Percentiles rank a stretch among this genome's conserved stretches.
These are phyloP conservation scores for Leptobrachium ailaonicum DNA, from an alignment of 2,113 vertebrate species.

Conservation along the genomic window DNA sequence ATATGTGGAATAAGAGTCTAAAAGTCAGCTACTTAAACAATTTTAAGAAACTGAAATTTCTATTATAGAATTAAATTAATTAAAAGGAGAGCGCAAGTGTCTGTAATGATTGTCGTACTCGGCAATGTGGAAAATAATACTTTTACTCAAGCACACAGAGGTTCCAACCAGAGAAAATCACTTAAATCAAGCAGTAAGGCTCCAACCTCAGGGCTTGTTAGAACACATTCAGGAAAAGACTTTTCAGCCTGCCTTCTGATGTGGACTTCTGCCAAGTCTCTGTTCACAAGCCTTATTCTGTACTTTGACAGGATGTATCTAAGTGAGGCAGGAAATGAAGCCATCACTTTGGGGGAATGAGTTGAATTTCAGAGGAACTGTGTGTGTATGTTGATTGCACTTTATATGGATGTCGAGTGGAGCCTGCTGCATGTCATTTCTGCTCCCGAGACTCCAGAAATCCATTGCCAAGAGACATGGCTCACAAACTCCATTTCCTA, in stretches of 20 bases:
- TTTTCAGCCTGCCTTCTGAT: conserved; percentile 25
- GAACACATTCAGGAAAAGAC: conserved; percentile 18
- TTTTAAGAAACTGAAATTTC: too few relatives aligned
- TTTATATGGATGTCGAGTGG: conserved; percentile 11
- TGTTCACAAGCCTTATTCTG: conserved; percentile 38
- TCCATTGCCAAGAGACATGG: conserved; percentile 23
- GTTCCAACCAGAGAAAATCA: background rate
- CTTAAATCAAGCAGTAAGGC: background rate
- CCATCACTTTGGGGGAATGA: conserved; percentile 45
- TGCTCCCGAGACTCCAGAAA: conserved; percentile 3
- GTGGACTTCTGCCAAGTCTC: conserved; percentile 35
- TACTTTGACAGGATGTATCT: conserved; percentile 47
- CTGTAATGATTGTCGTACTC: too few relatives aligned
- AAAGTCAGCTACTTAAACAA: too few relatives aligned
- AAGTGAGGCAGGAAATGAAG: conserved; percentile 49
- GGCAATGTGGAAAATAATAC: too few relatives aligned
- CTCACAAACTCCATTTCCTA: conserved; percentile 33
- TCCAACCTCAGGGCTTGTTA: conserved; percentile 4
- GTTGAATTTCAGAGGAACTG: conserved; percentile 34
- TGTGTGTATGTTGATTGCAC: conserved; percentile 12
- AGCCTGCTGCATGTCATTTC: conserved; percentile 30
- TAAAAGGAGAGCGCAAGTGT: too few relatives aligned
- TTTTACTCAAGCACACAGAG: background rate
- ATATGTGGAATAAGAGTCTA: too few relatives aligned
- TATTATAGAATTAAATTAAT: too few relatives aligned